Evolutionary conservation across 2,888 invertebrate species (phyloP), one percentile per base, ranked within the genome.

Genomic region (Hesperia comma): DNA sequence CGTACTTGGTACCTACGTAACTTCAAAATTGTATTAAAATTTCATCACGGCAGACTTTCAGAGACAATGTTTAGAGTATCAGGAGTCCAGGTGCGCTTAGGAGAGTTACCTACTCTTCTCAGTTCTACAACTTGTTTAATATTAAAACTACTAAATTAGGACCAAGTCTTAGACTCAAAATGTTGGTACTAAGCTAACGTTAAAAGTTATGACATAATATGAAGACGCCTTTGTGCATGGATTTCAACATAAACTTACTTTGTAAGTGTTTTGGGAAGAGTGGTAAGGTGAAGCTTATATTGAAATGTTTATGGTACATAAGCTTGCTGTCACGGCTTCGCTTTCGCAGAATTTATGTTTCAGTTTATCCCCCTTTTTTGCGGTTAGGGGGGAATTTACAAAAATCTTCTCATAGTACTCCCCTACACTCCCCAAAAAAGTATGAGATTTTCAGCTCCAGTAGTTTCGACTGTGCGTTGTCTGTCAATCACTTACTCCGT

Each of bases 81-180:
- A 8, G 26, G 32, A 41, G 17, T 51, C 37, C 63, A 63, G 41
- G 46, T 58, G 57, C 32, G 49, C 46, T 32, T 58, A 51, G 15
- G 17, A 21, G 32, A 64, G 51, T 37, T 40, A n/a, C n/a, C n/a
- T n/a, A n/a, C 17, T 51, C 10, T 51, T 57, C 57, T 57, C 10
- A 46, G 43, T 33, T 57, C 10, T 15, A 46, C 46, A 57, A 57
- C 57, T 63, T 51, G 10, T 57, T 64, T 78, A 77, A 81, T 79
- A 79, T 78, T 78, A 79, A 85, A 84, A 83, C 79, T 80, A 78
- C 75, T 80, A 84, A 82, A 83, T 84, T 81, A 79, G 73, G 76
- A 72, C 58, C 67, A 57, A 15, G 14, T 26, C 58, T 46, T 33
- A 40, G 32, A 51, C 51, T 58, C 49, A 63, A 37, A 6, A 4